phyloP scores from a whole-genome alignment of 1,140 invertebrate species.

The Drosophila mayri region DNA sequence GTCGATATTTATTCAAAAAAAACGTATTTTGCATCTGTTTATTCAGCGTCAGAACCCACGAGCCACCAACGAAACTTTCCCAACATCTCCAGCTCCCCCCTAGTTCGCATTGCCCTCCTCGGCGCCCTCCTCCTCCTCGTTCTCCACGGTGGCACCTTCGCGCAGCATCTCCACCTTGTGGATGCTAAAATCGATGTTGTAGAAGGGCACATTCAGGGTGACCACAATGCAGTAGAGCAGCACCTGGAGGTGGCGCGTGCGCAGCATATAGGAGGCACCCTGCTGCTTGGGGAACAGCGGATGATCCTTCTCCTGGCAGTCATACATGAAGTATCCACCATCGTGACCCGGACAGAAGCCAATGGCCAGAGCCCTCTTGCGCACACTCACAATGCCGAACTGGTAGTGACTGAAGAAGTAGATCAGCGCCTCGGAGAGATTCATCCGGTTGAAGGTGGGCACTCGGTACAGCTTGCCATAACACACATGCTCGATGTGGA shows the following conservation, averaged over 20 bases:
- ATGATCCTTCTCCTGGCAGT: slow-evolving; percentile 87
- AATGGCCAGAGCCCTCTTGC: slow-evolving; percentile 86
- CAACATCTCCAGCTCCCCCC: neutral
- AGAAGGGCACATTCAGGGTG: slow-evolving; percentile 86
- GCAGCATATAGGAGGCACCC: slow-evolving; percentile 87
- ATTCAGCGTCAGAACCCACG: neutral
- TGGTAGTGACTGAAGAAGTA: slow-evolving; percentile 87
- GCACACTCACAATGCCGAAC: slow-evolving; percentile 86
- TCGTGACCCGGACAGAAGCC: slow-evolving; percentile 85
- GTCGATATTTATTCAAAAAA: slow-evolving; percentile 13
- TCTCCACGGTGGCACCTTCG: slow-evolving; percentile 63
- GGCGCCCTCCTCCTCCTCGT: slow-evolving; percentile 55
- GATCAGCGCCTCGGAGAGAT: slow-evolving; percentile 87
- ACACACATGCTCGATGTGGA: slow-evolving; percentile 86
- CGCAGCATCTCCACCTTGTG: slow-evolving; percentile 79
- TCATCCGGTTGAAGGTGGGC: slow-evolving; percentile 86
- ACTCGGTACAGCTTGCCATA: slow-evolving; percentile 87
- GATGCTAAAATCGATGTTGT: slow-evolving; percentile 76
- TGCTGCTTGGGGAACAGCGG: slow-evolving; percentile 87
- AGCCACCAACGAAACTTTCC: neutral
- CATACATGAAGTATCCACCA: slow-evolving; percentile 88
- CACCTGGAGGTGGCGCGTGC: slow-evolving; percentile 87
- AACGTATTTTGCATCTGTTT: neutral
- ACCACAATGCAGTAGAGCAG: slow-evolving; percentile 87
- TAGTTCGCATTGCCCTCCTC: neutral